Evolutionary conservation across 1,140 invertebrate species (phyloP), one percentile per base, ranked within the genome.

Genomic region (Scaptomyza montana): DNA sequence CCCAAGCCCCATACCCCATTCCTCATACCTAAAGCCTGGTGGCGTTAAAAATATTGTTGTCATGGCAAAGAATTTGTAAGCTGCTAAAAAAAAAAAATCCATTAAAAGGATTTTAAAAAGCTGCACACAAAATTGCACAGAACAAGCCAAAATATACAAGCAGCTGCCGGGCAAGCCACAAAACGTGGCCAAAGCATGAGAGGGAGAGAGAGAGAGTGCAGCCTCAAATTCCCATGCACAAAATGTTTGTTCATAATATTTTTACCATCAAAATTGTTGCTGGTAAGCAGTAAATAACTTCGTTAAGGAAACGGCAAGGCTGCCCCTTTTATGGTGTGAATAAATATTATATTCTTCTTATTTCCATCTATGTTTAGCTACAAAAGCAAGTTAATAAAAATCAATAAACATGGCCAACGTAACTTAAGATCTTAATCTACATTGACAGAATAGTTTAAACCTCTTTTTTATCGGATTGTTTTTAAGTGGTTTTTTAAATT

Each of bases 11-110:
- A 16, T 63, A 8, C 21, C 30, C 5, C 30, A 33, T 33, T 33
- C 5, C 25, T 10, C 6, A n/a, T 8, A 21, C 25, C 12, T 3
- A 13, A 50, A 55, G 45, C 61, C 63, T 67, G 47, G 68, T 68
- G 30, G 63, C 36, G 43, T 64, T 62, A 39, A 64, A 85, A 76
- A 76, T 87, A 73, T 76, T 78, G 67, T 73, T 75, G 78, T 59
- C 82, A 76, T 70, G 65, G 66, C 77, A 87, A 77, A 76, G 78
- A 81, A 78, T 78, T 86, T 81, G 9, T 57, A 70, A 79, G 75
- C 82, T 81, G 59, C 70, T 73, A 68, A 66, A 64, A 16, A 16
- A 16, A 16, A 16, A 16, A 45, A 72, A 75, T 36, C 71, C 77
- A 81, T 78, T 66, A 62, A 76, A 79, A 78, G 55, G 67, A 81